Percentiles rank a stretch among this genome's conserved stretches.
Evolutionary conservation across 2,113 vertebrate genomes (phyloP).

Genomic region (Oncorhynchus tshawytscha): DNA sequence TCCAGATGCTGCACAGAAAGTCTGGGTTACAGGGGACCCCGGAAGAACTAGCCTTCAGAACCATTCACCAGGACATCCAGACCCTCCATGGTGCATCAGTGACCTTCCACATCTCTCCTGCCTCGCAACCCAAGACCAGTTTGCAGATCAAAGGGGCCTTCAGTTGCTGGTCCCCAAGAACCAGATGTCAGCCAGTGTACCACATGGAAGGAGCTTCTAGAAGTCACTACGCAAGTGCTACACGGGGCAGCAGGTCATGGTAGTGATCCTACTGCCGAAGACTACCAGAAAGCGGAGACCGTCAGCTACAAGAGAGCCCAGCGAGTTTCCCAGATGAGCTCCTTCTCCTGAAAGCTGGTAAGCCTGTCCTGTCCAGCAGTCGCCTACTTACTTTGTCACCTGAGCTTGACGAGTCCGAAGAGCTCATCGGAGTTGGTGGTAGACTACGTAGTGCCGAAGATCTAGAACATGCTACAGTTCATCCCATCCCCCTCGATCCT

Average conservation of each 20-base stretch:
- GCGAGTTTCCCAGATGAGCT: conserved; percentile 5
- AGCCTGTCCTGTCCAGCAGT: background rate
- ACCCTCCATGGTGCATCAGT: too few relatives aligned
- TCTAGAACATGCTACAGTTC: background rate
- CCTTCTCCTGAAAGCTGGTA: background rate
- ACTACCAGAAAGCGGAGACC: background rate
- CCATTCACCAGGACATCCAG: too few relatives aligned
- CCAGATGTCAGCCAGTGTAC: background rate
- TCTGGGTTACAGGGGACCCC: too few relatives aligned
- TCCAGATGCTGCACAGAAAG: too few relatives aligned
- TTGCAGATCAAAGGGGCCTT: too few relatives aligned
- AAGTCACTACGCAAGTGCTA: conserved; percentile 2
- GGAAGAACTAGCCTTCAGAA: too few relatives aligned
- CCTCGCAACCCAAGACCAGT: too few relatives aligned
- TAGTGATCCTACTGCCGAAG: background rate
- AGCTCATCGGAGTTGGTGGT: background rate
- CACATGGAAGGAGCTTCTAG: conserved; percentile 19
- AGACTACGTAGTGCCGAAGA: background rate
- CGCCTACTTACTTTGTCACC: background rate
- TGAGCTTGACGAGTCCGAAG: background rate
- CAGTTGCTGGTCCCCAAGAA: too few relatives aligned
- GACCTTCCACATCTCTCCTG: too few relatives aligned
- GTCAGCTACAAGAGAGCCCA: background rate
- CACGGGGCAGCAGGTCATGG: background rate
- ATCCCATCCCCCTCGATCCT: background rate